phyloP scores from a whole-genome alignment of 2,797 vertebrate species.

The Lemur catta region DNA sequence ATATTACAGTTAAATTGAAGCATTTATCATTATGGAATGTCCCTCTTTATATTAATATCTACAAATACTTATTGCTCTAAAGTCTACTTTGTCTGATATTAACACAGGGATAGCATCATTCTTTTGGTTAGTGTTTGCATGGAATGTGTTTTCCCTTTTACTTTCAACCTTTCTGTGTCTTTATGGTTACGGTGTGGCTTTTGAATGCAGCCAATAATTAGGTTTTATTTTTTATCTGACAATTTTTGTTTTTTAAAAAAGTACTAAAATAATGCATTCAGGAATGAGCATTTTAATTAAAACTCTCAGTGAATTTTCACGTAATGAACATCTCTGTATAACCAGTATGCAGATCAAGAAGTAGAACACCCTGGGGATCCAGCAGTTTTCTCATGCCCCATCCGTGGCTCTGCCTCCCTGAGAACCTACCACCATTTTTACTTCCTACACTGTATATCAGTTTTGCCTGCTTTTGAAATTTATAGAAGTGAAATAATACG shows the following conservation, averaged over 20 bases:
- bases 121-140: not conserved
- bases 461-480: not conserved
- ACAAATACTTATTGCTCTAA: not conserved
- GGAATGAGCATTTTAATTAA: not conserved
- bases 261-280: not conserved
- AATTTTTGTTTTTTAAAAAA: not conserved
- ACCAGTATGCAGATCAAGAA: not conserved
- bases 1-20: not conserved
- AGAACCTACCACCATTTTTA: not conserved
- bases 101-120: not conserved
- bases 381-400: not conserved
- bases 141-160: not conserved
- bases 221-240: not conserved
- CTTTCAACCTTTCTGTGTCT: not conserved
- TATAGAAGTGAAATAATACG: not conserved
- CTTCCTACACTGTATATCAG: not conserved
- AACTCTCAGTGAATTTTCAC: not conserved
- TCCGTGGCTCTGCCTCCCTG: not conserved
- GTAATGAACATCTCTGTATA: not conserved
- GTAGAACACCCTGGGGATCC: not conserved
- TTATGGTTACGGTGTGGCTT: not conserved
- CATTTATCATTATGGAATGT: not conserved
- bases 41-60: not conserved
- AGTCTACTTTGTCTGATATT: not conserved
- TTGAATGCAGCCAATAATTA: not conserved